Percentiles rank a stretch among this genome's conserved stretches.
These are phyloP conservation scores for Platypus cylindrus DNA, from an alignment of 2,888 invertebrate species.

Conservation along the genomic window DNA sequence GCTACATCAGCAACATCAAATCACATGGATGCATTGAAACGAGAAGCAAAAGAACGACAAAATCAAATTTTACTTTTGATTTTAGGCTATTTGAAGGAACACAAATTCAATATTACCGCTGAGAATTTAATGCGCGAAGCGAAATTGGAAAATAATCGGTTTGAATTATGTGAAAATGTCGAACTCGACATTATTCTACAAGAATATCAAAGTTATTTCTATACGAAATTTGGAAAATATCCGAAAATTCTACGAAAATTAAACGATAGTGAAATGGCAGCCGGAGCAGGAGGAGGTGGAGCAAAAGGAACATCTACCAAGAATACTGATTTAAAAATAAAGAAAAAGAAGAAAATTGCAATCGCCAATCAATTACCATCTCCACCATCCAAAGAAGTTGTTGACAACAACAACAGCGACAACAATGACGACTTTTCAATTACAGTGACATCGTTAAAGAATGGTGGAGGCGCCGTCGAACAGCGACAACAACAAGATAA, in stretches of 20 bases:
- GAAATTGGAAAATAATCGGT: conserved; percentile 51
- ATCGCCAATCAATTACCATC: neutral
- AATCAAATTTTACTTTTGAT: conserved; percentile 50
- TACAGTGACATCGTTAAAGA: conserved; percentile 19
- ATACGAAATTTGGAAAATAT: conserved; percentile 72
- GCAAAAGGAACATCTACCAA: conserved; percentile 3
- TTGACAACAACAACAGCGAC: conserved; percentile 13
- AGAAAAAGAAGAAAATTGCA: too few relatives aligned
- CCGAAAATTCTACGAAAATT: conserved; percentile 63
- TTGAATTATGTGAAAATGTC: conserved; percentile 79
- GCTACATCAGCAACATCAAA: too few relatives aligned
- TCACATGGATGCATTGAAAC: conserved; percentile 23
- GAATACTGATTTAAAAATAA: conserved; percentile 5
- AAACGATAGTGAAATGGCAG: conserved; percentile 16
- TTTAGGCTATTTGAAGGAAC: conserved; percentile 51
- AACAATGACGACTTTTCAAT: conserved; percentile 22
- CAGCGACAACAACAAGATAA: neutral
- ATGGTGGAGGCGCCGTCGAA: neutral
- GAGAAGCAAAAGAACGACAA: conserved; percentile 33
- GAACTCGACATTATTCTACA: conserved; percentile 78
- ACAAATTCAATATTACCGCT: conserved; percentile 50
- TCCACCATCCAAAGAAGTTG: conserved; percentile 4
- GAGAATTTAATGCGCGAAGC: conserved; percentile 59
- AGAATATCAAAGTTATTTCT: conserved; percentile 81
- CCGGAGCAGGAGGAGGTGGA: too few relatives aligned